A percentile compares a stretch with the other conserved stretches of the same genome.
Evolutionary conservation across 1,140 invertebrate species (phyloP).

Genomic region (Maniola jurtina): DNA sequence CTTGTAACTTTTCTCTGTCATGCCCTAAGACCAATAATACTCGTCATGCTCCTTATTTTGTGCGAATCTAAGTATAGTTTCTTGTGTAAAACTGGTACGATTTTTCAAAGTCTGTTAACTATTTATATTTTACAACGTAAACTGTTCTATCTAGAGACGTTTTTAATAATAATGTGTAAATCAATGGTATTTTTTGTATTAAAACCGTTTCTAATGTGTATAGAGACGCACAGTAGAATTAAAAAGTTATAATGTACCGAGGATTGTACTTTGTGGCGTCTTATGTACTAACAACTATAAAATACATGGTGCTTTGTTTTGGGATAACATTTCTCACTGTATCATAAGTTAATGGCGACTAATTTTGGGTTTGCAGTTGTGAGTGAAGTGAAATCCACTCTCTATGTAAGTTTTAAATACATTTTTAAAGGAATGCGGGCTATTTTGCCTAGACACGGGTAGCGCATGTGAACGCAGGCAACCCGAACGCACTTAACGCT

Average conservation of each 20-base stretch:
- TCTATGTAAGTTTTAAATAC: conserved; percentile 68
- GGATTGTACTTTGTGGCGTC: not conserved
- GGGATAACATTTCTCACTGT: conserved; percentile 46
- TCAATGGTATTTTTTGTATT: not conserved
- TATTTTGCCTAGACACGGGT: conserved; percentile 61
- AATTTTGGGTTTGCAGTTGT: conserved; percentile 77
- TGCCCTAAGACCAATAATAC: too few species aligned
- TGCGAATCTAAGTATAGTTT: not conserved
- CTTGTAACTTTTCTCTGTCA: not conserved
- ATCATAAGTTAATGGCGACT: conserved; percentile 57
- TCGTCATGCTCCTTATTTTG: not conserved
- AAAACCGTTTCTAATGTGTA: not conserved
- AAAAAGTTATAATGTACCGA: not conserved
- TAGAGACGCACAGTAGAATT: not conserved
- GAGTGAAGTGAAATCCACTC: conserved; percentile 71
- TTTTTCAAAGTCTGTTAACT: not conserved
- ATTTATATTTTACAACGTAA: not conserved
- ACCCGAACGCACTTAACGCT: conserved; percentile 65
- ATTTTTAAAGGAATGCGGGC: conserved; percentile 68
- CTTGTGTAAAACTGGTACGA: not conserved
- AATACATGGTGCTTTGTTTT: conserved; percentile 24
- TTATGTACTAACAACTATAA: conserved; percentile 15
- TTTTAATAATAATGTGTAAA: not conserved
- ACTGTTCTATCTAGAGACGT: not conserved
- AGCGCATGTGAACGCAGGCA: conserved; percentile 68